Percentiles rank a stretch among this genome's conserved stretches.
Conservation (phyloP, 1,140 invertebrate genomes). For the Calephelis nemesis region DNA sequence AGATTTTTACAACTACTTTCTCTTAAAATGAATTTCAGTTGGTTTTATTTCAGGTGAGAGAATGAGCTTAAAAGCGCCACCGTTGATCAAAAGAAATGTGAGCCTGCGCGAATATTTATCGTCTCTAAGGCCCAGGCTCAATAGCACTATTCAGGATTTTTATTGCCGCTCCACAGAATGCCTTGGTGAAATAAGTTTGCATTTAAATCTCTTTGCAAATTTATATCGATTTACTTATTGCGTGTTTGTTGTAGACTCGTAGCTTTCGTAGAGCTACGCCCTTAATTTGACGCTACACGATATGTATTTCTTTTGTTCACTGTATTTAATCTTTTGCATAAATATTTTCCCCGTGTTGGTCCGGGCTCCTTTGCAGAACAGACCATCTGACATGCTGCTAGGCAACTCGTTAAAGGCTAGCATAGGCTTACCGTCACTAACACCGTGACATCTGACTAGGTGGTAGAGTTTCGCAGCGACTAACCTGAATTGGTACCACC, state of each 20-base stretch:
- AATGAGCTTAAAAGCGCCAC: conserved; percentile 28
- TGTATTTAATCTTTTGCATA: too few species aligned
- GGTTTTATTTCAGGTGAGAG: conserved; percentile 21
- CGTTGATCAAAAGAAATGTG: conserved; percentile 40
- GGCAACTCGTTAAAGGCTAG: too few species aligned
- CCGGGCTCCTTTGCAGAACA: too few species aligned
- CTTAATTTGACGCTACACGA: too few species aligned
- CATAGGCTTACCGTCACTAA: too few species aligned
- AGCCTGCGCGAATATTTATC: conserved; percentile 45
- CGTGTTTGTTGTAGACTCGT: conserved; percentile 6
- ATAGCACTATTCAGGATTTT: conserved; percentile 39
- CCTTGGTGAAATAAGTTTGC: conserved; percentile 40
- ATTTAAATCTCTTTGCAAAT: conserved; percentile 40
- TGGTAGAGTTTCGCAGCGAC: too few species aligned
- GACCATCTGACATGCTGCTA: too few species aligned
- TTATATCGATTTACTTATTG: conserved; percentile 33
- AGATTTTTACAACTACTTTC: neutral
- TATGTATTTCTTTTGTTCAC: too few species aligned
- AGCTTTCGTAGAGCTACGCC: too few species aligned
- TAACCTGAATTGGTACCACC: too few species aligned
- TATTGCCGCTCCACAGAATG: conserved; percentile 39
- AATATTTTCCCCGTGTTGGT: too few species aligned
- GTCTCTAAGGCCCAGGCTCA: conserved; percentile 34
- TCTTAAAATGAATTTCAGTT: neutral
- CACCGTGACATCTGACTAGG: too few species aligned